Conservation (phyloP, 1,140 invertebrate genomes). For the Araneus ventricosus region DNA sequence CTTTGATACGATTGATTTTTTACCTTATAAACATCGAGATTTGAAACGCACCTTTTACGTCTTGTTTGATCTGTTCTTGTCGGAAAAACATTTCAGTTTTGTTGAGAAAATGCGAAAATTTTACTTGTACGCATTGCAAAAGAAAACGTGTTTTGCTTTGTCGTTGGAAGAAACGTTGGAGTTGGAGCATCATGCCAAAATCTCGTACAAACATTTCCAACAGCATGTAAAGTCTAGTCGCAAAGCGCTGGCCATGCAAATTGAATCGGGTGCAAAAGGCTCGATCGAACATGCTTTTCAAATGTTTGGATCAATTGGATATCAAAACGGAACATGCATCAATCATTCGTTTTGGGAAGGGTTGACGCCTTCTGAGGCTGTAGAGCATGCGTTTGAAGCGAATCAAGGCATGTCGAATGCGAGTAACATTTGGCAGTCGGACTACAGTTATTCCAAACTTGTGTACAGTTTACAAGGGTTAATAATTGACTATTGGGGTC, state of each 20-base stretch:
- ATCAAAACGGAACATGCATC: not conserved
- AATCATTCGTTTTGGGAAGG: not conserved
- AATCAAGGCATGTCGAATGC: not conserved
- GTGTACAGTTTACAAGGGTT: not conserved
- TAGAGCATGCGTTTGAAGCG: not conserved
- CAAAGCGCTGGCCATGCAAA: not conserved
- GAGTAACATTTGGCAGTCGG: slow-evolving; percentile 33
- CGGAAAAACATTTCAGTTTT: not conserved
- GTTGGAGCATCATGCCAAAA: not conserved
- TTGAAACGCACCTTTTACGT: slow-evolving; percentile 24
- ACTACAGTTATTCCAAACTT: not conserved
- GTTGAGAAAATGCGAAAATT: slow-evolving; percentile 35
- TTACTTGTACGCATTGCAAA: not conserved
- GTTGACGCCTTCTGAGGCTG: not conserved
- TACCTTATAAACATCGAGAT: slow-evolving; percentile 10
- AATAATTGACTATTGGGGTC: not conserved
- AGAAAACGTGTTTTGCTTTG: not conserved
- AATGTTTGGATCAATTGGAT: slow-evolving; percentile 31
- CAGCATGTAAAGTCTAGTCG: not conserved
- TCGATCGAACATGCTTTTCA: not conserved
- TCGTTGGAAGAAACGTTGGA: not conserved
- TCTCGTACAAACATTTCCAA: not conserved
- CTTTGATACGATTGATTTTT: slow-evolving; percentile 46
- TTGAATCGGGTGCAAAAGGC: slow-evolving; percentile 29
- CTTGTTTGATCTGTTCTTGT: slow-evolving; percentile 45